phyloP scores from a whole-genome alignment of 2,797 vertebrate species.

The Gobionotothen gibberifrons region DNA sequence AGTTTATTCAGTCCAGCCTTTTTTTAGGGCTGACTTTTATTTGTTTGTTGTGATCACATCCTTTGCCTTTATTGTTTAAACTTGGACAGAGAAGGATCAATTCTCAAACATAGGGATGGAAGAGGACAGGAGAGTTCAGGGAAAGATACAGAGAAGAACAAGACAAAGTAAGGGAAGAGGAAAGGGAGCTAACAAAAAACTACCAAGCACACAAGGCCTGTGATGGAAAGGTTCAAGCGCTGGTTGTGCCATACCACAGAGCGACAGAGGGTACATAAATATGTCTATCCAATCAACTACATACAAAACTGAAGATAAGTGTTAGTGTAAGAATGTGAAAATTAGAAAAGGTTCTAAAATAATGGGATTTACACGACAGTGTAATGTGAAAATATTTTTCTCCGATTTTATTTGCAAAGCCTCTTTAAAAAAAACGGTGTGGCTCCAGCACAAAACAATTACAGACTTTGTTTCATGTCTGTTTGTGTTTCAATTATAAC shows the following conservation, averaged over 20 bases:
- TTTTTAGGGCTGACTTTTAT: neutral
- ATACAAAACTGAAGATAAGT: neutral
- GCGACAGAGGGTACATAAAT: neutral
- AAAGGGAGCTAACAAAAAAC: neutral
- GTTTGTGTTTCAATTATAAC: conserved; percentile 19
- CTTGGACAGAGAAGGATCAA: neutral
- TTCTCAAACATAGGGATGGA: neutral
- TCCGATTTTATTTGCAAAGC: neutral
- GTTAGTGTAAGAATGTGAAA: neutral
- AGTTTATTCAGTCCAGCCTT: neutral
- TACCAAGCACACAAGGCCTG: neutral
- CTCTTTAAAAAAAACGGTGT: conserved; percentile 10
- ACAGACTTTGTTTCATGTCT: conserved; percentile 27
- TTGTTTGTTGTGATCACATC: neutral
- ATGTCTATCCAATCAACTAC: no score
- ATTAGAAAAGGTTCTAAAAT: neutral
- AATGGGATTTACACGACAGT: neutral
- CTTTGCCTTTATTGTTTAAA: neutral
- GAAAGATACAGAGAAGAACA: neutral
- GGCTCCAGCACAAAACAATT: conserved; percentile 31
- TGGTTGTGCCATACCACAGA: neutral
- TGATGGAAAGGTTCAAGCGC: no score
- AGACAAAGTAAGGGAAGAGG: neutral
- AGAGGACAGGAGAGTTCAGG: neutral
- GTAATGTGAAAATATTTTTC: neutral